Evolutionary conservation across 2,888 invertebrate species (phyloP).

Genomic region (Dendrolimus pini): DNA sequence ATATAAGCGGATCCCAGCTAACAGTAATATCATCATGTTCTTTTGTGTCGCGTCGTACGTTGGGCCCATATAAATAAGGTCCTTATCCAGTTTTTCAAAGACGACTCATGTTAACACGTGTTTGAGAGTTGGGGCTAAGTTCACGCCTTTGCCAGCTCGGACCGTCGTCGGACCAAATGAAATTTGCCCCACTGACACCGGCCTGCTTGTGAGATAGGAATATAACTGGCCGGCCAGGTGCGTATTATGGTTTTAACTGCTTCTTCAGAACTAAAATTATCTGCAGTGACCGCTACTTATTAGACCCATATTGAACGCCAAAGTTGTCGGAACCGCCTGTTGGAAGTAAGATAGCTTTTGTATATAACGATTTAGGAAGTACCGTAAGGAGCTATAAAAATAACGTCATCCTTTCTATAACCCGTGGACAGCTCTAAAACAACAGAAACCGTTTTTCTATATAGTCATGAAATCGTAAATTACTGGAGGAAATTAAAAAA

Average conservation of each 20-base stretch:
- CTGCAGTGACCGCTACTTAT: constrained; percentile 1
- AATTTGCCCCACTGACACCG: constrained; percentile 64
- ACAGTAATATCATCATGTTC: constrained; percentile 68
- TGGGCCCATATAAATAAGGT: constrained; percentile 72
- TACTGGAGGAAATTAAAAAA: too few species aligned
- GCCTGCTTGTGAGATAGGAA: constrained; percentile 35
- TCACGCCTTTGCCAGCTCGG: constrained; percentile 34
- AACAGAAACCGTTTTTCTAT: too few species aligned
- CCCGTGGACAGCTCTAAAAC: too few species aligned
- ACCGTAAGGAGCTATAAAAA: too few species aligned
- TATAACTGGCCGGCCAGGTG: constrained; percentile 32
- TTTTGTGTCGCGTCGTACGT: constrained; percentile 65
- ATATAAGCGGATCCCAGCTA: constrained; percentile 53
- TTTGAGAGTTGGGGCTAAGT: constrained; percentile 52
- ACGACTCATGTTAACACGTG: constrained; percentile 69
- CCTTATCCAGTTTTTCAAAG: constrained; percentile 71
- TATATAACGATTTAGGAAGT: too few species aligned
- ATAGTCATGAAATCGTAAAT: too few species aligned
- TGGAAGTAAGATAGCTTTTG: too few species aligned
- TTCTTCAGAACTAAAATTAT: constrained; percentile 4
- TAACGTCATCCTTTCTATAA: too few species aligned
- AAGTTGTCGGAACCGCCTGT: too few species aligned
- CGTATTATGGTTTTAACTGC: constrained; percentile 34
- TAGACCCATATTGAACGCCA: not conserved
- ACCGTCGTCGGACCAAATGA: constrained; percentile 54